Percentiles rank a stretch among this genome's conserved stretches.
phyloP scores from a whole-genome alignment of 2,113 vertebrate species.

The Gymnarchus niloticus region DNA sequence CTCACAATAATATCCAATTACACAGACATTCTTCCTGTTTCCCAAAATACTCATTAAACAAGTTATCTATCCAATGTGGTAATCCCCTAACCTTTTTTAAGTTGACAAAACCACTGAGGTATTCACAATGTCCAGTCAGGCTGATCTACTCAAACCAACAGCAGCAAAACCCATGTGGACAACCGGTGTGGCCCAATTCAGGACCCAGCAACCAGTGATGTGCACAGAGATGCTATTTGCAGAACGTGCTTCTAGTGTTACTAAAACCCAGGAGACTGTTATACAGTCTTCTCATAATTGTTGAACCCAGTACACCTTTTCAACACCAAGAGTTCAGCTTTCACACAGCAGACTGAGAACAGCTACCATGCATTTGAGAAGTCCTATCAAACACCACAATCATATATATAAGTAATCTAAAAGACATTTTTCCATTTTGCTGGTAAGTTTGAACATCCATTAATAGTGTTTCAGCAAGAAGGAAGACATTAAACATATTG shows the following conservation, averaged over 20 bases:
- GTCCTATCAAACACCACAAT: neutral
- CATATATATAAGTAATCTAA: neutral
- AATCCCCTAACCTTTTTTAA: neutral
- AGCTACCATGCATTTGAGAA: too few relatives aligned
- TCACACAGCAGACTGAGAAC: neutral
- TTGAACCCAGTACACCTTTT: neutral
- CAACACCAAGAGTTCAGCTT: neutral
- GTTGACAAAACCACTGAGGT: neutral
- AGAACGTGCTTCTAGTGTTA: neutral
- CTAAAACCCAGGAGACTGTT: neutral
- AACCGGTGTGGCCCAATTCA: neutral
- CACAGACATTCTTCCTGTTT: neutral
- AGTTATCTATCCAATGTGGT: neutral
- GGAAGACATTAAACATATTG: neutral
- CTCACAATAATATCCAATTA: neutral
- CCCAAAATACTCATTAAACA: neutral
- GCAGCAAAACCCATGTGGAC: neutral
- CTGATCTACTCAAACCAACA: neutral
- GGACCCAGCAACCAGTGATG: neutral
- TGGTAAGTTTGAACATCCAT: neutral
- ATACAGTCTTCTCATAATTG: neutral
- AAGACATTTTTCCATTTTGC: neutral
- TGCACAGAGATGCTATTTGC: neutral
- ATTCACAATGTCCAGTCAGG: neutral
- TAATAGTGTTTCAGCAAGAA: too few relatives aligned